phyloP scores from a whole-genome alignment of 2,113 vertebrate genomes.

The Mola mola region DNA sequence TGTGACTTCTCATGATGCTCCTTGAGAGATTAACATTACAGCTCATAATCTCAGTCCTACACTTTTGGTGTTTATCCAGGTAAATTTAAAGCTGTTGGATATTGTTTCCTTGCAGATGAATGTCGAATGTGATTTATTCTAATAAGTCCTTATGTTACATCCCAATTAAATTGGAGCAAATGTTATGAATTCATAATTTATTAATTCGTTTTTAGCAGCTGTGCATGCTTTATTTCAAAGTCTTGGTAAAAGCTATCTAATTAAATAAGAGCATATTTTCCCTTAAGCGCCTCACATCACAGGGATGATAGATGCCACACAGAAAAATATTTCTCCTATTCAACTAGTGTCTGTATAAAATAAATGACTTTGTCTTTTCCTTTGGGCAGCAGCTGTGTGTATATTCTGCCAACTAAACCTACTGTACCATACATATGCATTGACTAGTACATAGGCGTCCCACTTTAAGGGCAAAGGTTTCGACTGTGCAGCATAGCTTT shows the following conservation, averaged over 20 bases:
- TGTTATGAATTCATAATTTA: conserved; percentile 24
- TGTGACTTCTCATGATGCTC: too few species aligned
- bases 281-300: neutral
- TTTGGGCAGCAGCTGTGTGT: conserved; percentile 50
- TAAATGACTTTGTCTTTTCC: conserved; percentile 36
- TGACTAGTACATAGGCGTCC: conserved; percentile 22
- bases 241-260: conserved; percentile 11
- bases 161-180: conserved; percentile 26
- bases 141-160: conserved; percentile 4
- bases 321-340: conserved; percentile 34
- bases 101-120: neutral
- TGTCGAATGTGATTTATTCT: neutral
- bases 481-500: conserved; percentile 24
- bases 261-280: conserved; percentile 22
- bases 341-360: conserved; percentile 29
- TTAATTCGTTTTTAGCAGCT: conserved; percentile 8
- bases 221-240: conserved; percentile 9
- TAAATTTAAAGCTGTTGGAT: neutral
- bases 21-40: too few species aligned
- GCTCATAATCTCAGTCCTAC: too few species aligned
- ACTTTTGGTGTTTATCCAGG: too few species aligned
- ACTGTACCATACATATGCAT: conserved; percentile 6
- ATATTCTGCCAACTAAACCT: conserved; percentile 56
- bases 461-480: conserved; percentile 36
- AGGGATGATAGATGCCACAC: conserved; percentile 21